Conservation (phyloP, 2,797 vertebrate species). For the Caiman crocodilus region DNA sequence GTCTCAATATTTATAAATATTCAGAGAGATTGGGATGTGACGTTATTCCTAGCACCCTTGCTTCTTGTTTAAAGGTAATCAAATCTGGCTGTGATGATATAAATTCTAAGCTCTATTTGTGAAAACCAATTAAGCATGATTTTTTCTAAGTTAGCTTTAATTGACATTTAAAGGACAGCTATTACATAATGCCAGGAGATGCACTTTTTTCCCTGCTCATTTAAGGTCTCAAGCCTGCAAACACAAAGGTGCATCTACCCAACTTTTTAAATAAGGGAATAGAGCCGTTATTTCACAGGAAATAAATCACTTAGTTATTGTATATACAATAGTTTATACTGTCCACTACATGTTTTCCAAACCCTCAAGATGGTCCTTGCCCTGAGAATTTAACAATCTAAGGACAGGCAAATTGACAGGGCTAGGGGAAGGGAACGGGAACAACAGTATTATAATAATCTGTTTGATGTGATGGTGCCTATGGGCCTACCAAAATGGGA, state of each 20-base stretch:
- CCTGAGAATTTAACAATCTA: not conserved
- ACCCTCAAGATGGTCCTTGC: rapidly evolving
- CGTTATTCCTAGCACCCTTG: slow-evolving; percentile 34
- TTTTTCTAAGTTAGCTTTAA: slow-evolving; percentile 52
- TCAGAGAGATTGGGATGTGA: slow-evolving; percentile 22
- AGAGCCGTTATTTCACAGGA: slow-evolving; percentile 24
- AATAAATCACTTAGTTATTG: not conserved
- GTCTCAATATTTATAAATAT: slow-evolving; percentile 28
- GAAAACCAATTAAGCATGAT: slow-evolving; percentile 61
- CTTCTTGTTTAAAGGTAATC: slow-evolving; percentile 62
- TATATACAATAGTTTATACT: not conserved
- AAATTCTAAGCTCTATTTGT: slow-evolving; percentile 44
- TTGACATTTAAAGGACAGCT: slow-evolving; percentile 40
- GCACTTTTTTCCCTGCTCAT: not conserved
- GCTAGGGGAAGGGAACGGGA: rapidly evolving
- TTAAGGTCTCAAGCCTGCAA: slow-evolving; percentile 35
- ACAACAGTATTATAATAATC: rapidly evolving
- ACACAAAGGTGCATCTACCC: slow-evolving; percentile 18
- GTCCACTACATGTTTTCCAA: not conserved
- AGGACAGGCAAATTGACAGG: not conserved
- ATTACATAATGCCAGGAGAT: slow-evolving; percentile 55
- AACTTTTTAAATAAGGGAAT: slow-evolving; percentile 23
- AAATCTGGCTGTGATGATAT: slow-evolving; percentile 5
- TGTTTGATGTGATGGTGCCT: not conserved
- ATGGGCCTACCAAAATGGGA: not conserved